Percentiles rank a stretch among this genome's conserved stretches.
phyloP scores from a whole-genome alignment of 1,140 invertebrate genomes.

The Dreissena polymorpha region DNA sequence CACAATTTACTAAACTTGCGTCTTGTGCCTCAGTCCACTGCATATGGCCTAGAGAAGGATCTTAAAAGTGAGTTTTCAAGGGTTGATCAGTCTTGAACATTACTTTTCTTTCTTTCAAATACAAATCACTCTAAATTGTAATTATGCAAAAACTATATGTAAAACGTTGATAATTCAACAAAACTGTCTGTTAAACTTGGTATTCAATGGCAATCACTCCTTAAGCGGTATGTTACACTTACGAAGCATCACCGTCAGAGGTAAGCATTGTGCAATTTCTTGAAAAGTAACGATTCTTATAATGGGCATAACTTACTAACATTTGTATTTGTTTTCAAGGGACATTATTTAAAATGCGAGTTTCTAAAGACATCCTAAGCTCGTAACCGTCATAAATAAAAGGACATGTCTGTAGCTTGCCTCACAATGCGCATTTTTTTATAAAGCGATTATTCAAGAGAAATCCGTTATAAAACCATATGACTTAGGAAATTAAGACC shows the following conservation, averaged over 20 bases:
- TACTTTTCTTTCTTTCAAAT: not conserved
- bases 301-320: not conserved
- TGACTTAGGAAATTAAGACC: not conserved
- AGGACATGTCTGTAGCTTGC: not conserved
- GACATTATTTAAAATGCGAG: not conserved
- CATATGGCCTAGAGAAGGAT: conserved; percentile 66
- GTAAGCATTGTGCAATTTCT: not conserved
- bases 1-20: conserved; percentile 52
- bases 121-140: not conserved
- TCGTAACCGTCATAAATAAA: not conserved
- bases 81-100: not conserved
- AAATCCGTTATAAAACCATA: not conserved
- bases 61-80: conserved; percentile 67
- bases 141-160: not conserved
- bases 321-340: not conserved
- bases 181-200: not conserved
- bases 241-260: no score
- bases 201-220: not conserved
- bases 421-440: not conserved
- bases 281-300: not conserved
- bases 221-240: not conserved
- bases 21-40: conserved; percentile 67
- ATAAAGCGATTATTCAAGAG: not conserved
- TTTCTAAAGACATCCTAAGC: not conserved
- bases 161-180: not conserved